Evolutionary conservation across 2,797 vertebrate genomes (phyloP).

Genomic region (Karalla daura): DNA sequence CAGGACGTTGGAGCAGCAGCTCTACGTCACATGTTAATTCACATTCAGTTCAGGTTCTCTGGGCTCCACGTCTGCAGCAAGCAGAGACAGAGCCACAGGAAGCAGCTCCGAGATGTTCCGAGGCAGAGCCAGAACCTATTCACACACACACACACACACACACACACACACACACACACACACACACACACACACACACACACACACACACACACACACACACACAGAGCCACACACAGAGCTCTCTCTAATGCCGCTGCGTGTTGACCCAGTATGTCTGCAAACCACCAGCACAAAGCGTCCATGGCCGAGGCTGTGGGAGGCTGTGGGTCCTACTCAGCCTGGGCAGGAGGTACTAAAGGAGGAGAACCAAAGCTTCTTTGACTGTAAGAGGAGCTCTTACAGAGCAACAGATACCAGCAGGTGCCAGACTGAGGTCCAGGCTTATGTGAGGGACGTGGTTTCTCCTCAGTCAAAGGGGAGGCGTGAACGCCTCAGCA

Average conservation of each 20-base stretch:
- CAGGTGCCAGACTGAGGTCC: no score
- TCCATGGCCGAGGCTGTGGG: conserved; percentile 25
- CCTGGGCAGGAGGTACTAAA: conserved; percentile 29
- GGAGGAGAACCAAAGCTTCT: no score
- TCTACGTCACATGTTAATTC: conserved; percentile 87
- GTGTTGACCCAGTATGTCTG: conserved; percentile 45
- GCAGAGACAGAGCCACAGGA: conserved; percentile 55
- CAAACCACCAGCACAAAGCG: conserved; percentile 32
- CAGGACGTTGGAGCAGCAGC: conserved; percentile 77
- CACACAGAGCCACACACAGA: not conserved
- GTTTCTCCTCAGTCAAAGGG: no score
- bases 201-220: conserved; percentile 3
- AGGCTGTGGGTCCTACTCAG: conserved; percentile 26
- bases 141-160: conserved; percentile 7
- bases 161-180: conserved; percentile 2
- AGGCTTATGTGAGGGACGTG: no score
- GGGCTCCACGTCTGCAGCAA: conserved; percentile 81
- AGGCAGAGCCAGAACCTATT: conserved; percentile 28
- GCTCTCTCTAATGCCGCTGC: not conserved
- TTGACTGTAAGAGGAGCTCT: no score
- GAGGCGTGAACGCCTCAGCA: no score
- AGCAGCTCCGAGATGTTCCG: conserved; percentile 42
- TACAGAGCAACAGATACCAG: no score
- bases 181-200: conserved; percentile 6
- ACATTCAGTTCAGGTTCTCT: conserved; percentile 87